phyloP scores from a whole-genome alignment of 1,140 invertebrate species.

The Steinernema khuongi region DNA sequence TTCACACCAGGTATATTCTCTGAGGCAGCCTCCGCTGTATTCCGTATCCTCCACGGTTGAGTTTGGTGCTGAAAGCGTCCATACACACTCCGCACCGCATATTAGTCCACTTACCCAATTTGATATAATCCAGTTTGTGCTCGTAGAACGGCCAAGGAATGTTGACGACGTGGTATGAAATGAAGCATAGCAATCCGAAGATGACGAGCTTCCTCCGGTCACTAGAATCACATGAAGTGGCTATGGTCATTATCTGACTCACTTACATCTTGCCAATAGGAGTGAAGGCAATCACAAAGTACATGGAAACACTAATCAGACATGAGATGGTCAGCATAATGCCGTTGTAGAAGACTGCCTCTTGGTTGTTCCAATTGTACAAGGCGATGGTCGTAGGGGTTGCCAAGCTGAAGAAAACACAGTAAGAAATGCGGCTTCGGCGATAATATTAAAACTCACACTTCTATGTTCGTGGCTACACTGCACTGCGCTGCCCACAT shows the following conservation, averaged over 20 bases:
- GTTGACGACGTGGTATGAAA: slow-evolving; percentile 25
- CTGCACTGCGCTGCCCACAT: slow-evolving; percentile 25
- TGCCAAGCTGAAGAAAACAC: slow-evolving; percentile 3
- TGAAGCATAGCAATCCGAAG: slow-evolving; percentile 20
- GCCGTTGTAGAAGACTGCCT: slow-evolving; percentile 25
- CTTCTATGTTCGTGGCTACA: slow-evolving; percentile 25
- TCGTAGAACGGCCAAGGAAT: slow-evolving; percentile 29
- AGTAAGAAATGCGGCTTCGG: neutral
- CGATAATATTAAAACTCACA: neutral
- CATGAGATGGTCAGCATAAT: slow-evolving; percentile 23
- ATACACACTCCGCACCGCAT: neutral
- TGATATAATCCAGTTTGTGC: slow-evolving; percentile 11
- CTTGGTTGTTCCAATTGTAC: slow-evolving; percentile 27
- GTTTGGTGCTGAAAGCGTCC: neutral
- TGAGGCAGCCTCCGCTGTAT: neutral
- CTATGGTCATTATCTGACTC: neutral
- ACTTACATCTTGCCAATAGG: slow-evolving; percentile 23
- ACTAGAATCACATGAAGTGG: slow-evolving; percentile 2
- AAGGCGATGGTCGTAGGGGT: slow-evolving; percentile 22
- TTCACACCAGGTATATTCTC: neutral
- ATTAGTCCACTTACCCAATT: neutral
- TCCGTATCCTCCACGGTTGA: slow-evolving; percentile 21
- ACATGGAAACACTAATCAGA: slow-evolving; percentile 18
- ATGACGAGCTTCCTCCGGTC: slow-evolving; percentile 22
- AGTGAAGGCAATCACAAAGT: slow-evolving; percentile 25